Conservation (phyloP, 2,888 invertebrate species). For the Cerceris rybyensis region DNA sequence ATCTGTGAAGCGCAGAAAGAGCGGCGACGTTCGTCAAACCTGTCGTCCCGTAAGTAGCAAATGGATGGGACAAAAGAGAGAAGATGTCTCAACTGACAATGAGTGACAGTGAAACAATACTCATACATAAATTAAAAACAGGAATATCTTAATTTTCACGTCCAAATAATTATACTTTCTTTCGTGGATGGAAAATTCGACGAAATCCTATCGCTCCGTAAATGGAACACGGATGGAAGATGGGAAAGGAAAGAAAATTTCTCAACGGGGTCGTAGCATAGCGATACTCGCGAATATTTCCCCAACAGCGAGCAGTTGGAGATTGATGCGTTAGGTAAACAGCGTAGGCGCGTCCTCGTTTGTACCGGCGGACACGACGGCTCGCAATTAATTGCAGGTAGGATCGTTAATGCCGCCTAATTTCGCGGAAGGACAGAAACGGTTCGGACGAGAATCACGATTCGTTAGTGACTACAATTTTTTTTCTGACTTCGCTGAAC, state of each 20-base stretch:
- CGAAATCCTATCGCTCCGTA: not conserved
- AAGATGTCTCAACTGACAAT: conserved; percentile 20
- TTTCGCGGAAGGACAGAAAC: conserved; percentile 70
- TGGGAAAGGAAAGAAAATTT: conserved; percentile 21
- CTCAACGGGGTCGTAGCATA: conserved; percentile 14
- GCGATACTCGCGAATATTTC: conserved; percentile 59
- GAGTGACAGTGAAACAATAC: conserved; percentile 31
- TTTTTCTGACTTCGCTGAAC: conserved; percentile 42
- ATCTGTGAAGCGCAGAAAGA: too few species aligned
- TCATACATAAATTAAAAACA: conserved; percentile 39
- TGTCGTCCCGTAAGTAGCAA: too few species aligned
- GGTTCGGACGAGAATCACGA: conserved; percentile 65
- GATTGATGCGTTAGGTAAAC: conserved; percentile 72
- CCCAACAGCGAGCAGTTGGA: conserved; percentile 52
- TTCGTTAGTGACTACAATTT: conserved; percentile 66
- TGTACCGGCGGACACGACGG: conserved; percentile 68
- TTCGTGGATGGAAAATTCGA: not conserved
- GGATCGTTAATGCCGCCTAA: conserved; percentile 72
- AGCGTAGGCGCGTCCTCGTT: conserved; percentile 71
- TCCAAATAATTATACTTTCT: too few species aligned
- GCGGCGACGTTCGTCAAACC: too few species aligned
- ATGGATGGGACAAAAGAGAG: not conserved
- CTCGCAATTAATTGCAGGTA: conserved; percentile 71
- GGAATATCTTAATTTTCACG: too few species aligned
- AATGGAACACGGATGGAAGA: conserved; percentile 19